Base-by-base conservation (phyloP, 2,888 invertebrate genomes). In the Phasia obesa region DNA sequence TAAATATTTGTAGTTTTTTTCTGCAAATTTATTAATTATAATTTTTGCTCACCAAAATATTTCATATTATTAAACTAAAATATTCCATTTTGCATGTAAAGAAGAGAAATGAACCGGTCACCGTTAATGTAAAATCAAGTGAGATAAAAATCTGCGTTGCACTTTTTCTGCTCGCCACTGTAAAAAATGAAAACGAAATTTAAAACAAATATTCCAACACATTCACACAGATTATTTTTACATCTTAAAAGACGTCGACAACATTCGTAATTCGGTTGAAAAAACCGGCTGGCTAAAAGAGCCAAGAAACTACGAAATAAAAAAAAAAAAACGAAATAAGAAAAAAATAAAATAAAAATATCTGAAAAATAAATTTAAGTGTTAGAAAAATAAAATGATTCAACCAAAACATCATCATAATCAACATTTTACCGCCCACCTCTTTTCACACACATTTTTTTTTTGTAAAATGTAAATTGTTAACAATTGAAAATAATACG, bases 211-310 rank as follows among this genome's bases (percentile, higher is more conserved):
- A 51, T 69, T 77, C 70, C 70, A 25, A 53, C 77, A 77, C 69
- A 55, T 76, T 76, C 69, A 42, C 74, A 55, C 51, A 65, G 11
- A 73, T 11, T 65, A 21, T 67, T n/a, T 67, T 79, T 79, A 73
- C 60, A n/a, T 11, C 3, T 42, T 42, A n/a, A 42, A 42, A 42
- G 11, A 35, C 35, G 11, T n/a, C 9, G 11, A 35, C 35, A 35
- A 3, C 35, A 35, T 35, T 35, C 35, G 11, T 9, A 11, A n/a
- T n/a, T n/a, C 11, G 35, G 35, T 2, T 11, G 11, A 35, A 35
- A 35, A 35, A 35, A 35, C 1, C 9, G n/a, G 11, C 35, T 11
- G 35, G 35, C 35, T 35, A 35, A 35, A 31, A 35, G 35, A 35
- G 11, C 9, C 35, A 11, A 35, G 11, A 35, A 35, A 35, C 1